Percentiles rank a stretch among this genome's conserved stretches.
Evolutionary conservation across 2,113 vertebrate genomes (phyloP).

Genomic region (Heptranchias perlo): DNA sequence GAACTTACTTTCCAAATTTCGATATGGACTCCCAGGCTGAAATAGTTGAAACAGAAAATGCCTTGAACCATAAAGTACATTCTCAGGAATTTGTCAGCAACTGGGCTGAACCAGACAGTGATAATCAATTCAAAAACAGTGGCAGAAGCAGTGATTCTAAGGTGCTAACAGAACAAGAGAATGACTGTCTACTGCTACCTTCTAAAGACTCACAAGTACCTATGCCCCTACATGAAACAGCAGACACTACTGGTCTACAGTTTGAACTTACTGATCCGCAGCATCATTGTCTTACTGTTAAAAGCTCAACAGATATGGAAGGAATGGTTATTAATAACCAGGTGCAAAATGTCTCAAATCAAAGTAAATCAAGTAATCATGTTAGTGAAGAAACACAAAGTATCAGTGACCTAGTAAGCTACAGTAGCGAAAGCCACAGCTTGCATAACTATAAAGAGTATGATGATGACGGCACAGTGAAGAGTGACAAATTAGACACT

Average conservation of each 20-base stretch:
- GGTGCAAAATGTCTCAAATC: not conserved
- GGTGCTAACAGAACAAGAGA: slow-evolving; percentile 51
- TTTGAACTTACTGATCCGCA: slow-evolving; percentile 12
- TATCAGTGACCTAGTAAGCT: not conserved
- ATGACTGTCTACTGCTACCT: slow-evolving; percentile 51
- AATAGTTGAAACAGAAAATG: slow-evolving; percentile 57
- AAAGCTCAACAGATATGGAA: not conserved
- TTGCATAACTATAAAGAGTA: not conserved
- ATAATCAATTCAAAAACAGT: slow-evolving; percentile 55
- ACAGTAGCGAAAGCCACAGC: not conserved
- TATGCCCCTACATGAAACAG: not conserved
- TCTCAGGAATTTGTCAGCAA: slow-evolving; percentile 74
- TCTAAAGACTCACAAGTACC: slow-evolving; percentile 55
- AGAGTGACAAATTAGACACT: not conserved
- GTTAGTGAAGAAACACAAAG: not conserved
- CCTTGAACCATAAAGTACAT: slow-evolving; percentile 56
- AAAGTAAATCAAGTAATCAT: slow-evolving; percentile 15
- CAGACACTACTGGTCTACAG: not conserved
- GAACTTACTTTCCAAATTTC: slow-evolving; percentile 19
- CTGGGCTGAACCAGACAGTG: slow-evolving; percentile 58
- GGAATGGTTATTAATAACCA: not conserved
- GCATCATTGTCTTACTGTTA: not conserved
- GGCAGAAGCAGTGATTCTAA: slow-evolving; percentile 46
- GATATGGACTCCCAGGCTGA: slow-evolving; percentile 56
- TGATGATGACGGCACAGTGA: not conserved